Base-by-base conservation (phyloP, 2,113 vertebrate species). In the Melanostigma gelatinosum region DNA sequence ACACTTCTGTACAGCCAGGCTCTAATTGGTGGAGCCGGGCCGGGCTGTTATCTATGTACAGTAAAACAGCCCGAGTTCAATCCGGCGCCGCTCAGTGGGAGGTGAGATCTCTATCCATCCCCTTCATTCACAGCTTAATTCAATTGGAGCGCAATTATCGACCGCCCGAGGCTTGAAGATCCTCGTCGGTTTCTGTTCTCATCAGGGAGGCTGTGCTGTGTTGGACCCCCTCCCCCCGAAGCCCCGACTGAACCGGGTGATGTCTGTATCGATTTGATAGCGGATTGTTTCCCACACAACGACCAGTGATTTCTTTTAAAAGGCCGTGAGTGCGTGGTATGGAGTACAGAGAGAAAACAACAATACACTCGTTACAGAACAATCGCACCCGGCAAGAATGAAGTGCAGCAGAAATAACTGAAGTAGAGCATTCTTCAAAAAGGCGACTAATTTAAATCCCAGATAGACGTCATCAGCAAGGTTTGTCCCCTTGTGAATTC, bases 81-180 rank as follows among this genome's bases (percentile, higher is more conserved):
- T 75, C 82, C 72, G 40, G 75, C 79, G 54, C 58, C 8, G 54
- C 84, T 90, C 84, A 79, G 91, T 42, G 72, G 89, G 86, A 86
- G 84, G 80, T 58, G 62, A 90, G 80, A 93, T 91, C 81, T 83
- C 80, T 76, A 88, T 89, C 93, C 76, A 58, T 60, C 82, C 82
- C 88, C 80, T 83, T 90, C 85, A 81, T 89, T 91, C 86, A 88
- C 87, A 84, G 87, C 77, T 91, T 94, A 87, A 94, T 93, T 94
- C 89, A 93, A 92, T 88, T 90, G 85, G 90, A 93, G 84, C 82
- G 79, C 91, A 94, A 91, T 93, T 94, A 94, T 92, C 86, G 92
- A 92, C 84, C 80, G 78, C 88, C 82, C 55, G 68, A 84, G 88
- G 85, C 88, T 91, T 84, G 84, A 52, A 84, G 87, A 93, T 90